phyloP scores from a whole-genome alignment of 2,797 vertebrate species.

The Microtus californicus region DNA sequence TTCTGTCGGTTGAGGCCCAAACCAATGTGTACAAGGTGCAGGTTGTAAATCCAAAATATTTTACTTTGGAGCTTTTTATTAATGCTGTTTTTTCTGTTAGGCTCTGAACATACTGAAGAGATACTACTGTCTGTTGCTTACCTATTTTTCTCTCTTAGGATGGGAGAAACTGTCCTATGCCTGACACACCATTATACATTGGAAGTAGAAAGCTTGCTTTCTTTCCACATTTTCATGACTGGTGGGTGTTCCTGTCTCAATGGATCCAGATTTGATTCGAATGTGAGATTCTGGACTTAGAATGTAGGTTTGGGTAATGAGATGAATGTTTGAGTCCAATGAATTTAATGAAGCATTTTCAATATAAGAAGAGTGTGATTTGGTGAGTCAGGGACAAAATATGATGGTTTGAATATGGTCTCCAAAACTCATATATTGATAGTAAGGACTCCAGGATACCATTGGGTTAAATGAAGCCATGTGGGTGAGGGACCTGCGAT shows the following conservation, averaged over 20 bases:
- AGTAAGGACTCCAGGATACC: background rate
- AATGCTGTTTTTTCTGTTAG: background rate
- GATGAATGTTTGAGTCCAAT: background rate
- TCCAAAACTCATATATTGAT: background rate
- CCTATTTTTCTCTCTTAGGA: background rate
- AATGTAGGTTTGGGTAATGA: background rate
- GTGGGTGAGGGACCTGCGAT: background rate
- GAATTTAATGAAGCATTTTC: background rate
- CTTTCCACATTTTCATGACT: background rate
- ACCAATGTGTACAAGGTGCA: background rate
- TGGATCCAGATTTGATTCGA: background rate
- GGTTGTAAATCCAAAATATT: background rate
- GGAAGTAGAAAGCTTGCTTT: background rate
- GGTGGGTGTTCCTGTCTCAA: no score
- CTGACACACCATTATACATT: background rate
- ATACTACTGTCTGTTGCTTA: background rate
- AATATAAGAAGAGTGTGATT: background rate
- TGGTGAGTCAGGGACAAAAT: no score
- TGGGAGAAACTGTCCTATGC: no score
- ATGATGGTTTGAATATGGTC: background rate
- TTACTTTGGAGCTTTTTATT: background rate
- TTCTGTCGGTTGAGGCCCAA: background rate
- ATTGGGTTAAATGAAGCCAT: background rate
- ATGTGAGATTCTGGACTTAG: background rate
- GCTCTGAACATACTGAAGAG: background rate